Evolutionary conservation across 2,113 vertebrate species (phyloP).

Genomic region (Pseudorectes ferrugineus): DNA sequence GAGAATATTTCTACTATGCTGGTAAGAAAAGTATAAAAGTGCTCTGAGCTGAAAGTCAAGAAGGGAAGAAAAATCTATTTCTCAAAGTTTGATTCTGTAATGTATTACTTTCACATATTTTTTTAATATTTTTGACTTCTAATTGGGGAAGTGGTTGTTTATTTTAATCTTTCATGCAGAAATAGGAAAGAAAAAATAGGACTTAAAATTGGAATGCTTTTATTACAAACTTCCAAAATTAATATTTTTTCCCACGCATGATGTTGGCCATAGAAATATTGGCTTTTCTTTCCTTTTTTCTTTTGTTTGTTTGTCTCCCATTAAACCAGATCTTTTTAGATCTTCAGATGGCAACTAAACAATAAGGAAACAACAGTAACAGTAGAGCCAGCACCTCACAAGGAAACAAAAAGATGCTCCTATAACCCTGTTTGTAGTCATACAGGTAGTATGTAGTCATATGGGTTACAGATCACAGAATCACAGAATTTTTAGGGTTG

Average conservation of each 20-base stretch:
- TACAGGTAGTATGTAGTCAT: not conserved
- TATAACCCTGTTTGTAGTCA: not conserved
- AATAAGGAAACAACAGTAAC: not conserved
- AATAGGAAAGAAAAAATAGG: not conserved
- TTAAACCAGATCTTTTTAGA: not conserved
- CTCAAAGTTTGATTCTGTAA: not conserved
- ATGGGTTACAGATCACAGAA: not conserved
- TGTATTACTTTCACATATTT: not conserved
- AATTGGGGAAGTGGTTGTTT: not conserved
- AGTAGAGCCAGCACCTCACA: not conserved
- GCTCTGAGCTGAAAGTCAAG: not conserved
- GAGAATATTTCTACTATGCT: not conserved
- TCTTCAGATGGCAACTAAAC: not conserved
- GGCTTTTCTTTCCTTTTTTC: not conserved
- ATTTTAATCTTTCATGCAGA: not conserved
- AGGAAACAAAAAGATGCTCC: not conserved
- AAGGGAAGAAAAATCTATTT: not conserved
- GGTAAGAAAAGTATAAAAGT: not conserved
- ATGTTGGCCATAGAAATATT: not conserved
- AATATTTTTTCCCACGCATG: not conserved
- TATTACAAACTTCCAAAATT: not conserved
- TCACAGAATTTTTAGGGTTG: too few species aligned
- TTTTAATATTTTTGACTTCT: not conserved
- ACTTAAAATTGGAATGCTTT: not conserved
- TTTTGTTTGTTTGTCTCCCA: not conserved